phyloP scores from a whole-genome alignment of 2,888 invertebrate genomes.

The Bruchidius siliquastri region DNA sequence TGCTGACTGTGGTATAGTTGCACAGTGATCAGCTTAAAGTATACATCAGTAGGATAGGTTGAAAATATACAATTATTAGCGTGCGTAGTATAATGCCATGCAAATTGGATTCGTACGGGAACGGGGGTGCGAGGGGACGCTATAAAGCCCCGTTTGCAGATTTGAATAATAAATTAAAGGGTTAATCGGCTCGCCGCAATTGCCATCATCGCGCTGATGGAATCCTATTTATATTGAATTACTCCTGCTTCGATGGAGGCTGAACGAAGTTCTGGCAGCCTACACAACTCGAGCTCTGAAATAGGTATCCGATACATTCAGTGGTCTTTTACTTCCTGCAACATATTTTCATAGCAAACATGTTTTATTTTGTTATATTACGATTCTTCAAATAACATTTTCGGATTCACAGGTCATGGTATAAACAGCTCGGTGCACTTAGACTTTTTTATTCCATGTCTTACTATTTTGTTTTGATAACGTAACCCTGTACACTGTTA shows the following conservation, averaged over 20 bases:
- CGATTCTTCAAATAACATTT: too few relatives aligned
- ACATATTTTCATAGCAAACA: too few relatives aligned
- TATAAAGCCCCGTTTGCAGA: conserved; percentile 27
- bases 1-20: not conserved
- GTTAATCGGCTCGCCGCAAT: conserved; percentile 27
- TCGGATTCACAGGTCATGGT: too few relatives aligned
- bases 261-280: not conserved
- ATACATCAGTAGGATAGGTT: conserved; percentile 12
- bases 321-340: too few relatives aligned
- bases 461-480: too few relatives aligned
- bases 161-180: conserved; percentile 35
- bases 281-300: not conserved
- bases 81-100: conserved; percentile 28
- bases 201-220: conserved; percentile 22
- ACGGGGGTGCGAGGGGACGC: conserved; percentile 3
- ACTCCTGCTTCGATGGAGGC: conserved; percentile 17
- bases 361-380: too few relatives aligned
- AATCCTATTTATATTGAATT: conserved; percentile 29
- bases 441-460: too few relatives aligned
- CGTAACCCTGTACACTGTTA: too few relatives aligned
- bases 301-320: not conserved
- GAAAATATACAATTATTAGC: conserved; percentile 33
- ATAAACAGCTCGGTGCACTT: too few relatives aligned
- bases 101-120: conserved; percentile 27
- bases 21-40: not conserved